phyloP scores from a whole-genome alignment of 2,797 vertebrate species.

The Periparus ater region DNA sequence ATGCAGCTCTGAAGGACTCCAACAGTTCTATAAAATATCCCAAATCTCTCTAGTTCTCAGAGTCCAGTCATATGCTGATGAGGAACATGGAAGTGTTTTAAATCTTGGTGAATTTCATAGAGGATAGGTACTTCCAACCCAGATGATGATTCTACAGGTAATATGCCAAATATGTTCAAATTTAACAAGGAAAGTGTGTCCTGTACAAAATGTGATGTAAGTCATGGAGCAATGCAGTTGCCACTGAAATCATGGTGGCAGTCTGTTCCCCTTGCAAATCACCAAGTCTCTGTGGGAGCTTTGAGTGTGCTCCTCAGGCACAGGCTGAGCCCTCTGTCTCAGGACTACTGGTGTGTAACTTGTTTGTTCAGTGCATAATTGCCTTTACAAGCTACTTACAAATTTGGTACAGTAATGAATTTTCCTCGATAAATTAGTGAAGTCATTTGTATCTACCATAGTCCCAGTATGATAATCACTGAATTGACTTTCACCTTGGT shows the following conservation, averaged over 20 bases:
- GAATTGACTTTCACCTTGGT: constrained; percentile 19
- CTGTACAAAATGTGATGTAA: not conserved
- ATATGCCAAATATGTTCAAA: not conserved
- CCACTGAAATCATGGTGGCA: not conserved
- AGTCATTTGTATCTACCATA: not conserved
- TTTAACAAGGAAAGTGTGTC: not conserved
- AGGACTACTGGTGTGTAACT: not conserved
- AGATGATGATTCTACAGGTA: not conserved
- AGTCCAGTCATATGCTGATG: not conserved
- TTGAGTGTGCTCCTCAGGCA: not conserved
- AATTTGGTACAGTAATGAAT: not conserved
- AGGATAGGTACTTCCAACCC: not conserved
- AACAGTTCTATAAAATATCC: not conserved
- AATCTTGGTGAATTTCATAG: not conserved
- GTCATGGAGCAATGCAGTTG: not conserved
- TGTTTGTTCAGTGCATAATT: not conserved
- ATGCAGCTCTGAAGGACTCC: not conserved
- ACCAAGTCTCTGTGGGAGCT: not conserved
- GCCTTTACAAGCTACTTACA: not conserved
- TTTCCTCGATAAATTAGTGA: constrained; percentile 8
- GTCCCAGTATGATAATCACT: not conserved
- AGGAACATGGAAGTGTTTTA: not conserved
- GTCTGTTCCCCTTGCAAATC: not conserved
- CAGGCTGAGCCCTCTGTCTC: not conserved
- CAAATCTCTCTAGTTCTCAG: not conserved